Conservation (phyloP, 2,797 vertebrate species). For the Malacoraja senta region DNA sequence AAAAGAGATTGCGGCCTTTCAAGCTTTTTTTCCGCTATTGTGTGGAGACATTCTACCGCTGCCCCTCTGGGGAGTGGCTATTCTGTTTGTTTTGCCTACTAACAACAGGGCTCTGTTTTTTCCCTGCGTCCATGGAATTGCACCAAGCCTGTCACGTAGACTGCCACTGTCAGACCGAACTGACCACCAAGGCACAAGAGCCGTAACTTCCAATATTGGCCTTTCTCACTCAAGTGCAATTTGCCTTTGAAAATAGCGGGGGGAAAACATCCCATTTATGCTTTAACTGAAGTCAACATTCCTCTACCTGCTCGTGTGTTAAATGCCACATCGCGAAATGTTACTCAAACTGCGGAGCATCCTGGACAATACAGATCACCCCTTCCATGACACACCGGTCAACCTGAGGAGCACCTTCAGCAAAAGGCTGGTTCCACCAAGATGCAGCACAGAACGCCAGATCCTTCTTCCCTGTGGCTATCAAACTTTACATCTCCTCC, state of each 20-base stretch:
- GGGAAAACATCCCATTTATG: neutral
- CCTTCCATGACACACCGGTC: too few species aligned
- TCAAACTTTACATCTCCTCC: too few species aligned
- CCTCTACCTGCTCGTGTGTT: neutral
- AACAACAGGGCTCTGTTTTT: constrained; percentile 20
- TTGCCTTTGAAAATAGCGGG: neutral
- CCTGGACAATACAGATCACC: too few species aligned
- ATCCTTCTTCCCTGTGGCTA: too few species aligned
- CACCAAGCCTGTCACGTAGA: neutral
- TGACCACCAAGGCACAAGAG: neutral
- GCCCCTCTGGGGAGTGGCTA: constrained; percentile 5
- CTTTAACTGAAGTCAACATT: neutral
- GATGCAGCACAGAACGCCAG: too few species aligned
- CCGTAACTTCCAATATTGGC: neutral
- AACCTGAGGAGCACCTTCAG: too few species aligned
- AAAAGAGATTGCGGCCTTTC: constrained; percentile 23
- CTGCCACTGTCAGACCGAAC: neutral
- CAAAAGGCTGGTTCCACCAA: too few species aligned
- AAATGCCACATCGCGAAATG: too few species aligned
- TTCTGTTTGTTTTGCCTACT: constrained; percentile 18
- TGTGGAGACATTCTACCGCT: constrained; percentile 4
- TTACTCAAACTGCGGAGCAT: too few species aligned
- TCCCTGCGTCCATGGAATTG: neutral
- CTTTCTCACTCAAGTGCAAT: constrained; percentile 14
- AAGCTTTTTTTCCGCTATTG: neutral